These are phyloP conservation scores for Epirrita christyi DNA, from an alignment of 2,888 invertebrate species.

Conservation along the genomic window DNA sequence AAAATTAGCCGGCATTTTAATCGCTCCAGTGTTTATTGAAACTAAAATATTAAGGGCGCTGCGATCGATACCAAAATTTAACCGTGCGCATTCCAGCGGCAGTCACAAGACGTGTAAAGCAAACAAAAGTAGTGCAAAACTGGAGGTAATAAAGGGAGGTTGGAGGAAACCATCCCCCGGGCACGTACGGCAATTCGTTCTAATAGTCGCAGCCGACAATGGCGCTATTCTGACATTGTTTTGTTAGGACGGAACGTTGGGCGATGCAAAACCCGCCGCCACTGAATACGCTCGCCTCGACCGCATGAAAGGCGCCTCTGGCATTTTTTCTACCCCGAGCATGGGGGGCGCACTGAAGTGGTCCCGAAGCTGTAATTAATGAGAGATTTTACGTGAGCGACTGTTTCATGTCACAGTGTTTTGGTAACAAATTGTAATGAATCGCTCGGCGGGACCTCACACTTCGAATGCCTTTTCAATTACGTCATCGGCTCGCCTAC, in stretches of 20 bases:
- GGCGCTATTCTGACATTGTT: constrained; percentile 68
- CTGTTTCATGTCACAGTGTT: constrained; percentile 76
- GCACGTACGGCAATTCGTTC: constrained; percentile 79
- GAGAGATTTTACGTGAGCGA: constrained; percentile 68
- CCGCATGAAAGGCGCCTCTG: constrained; percentile 55
- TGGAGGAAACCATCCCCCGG: constrained; percentile 57
- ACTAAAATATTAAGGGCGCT: constrained; percentile 34
- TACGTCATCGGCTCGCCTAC: constrained; percentile 57
- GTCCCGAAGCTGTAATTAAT: constrained; percentile 73
- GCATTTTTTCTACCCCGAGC: constrained; percentile 59
- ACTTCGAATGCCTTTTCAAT: constrained; percentile 69
- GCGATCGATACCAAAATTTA: constrained; percentile 45
- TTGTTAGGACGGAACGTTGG: constrained; percentile 70
- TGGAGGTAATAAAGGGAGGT: constrained; percentile 70
- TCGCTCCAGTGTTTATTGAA: constrained; percentile 45
- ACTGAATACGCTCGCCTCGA: constrained; percentile 43
- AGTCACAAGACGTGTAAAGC: constrained; percentile 62
- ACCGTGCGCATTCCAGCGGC: constrained; percentile 59
- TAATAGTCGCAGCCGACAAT: constrained; percentile 76
- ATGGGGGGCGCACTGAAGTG: constrained; percentile 77
- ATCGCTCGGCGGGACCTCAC: constrained; percentile 74
- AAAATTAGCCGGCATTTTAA: constrained; percentile 53
- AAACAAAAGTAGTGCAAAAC: constrained; percentile 72
- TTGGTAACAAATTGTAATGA: constrained; percentile 79
- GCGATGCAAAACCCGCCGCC: constrained; percentile 66